These are phyloP conservation scores for Athalia rosae DNA, from an alignment of 2,888 invertebrate genomes.

Conservation along the genomic window DNA sequence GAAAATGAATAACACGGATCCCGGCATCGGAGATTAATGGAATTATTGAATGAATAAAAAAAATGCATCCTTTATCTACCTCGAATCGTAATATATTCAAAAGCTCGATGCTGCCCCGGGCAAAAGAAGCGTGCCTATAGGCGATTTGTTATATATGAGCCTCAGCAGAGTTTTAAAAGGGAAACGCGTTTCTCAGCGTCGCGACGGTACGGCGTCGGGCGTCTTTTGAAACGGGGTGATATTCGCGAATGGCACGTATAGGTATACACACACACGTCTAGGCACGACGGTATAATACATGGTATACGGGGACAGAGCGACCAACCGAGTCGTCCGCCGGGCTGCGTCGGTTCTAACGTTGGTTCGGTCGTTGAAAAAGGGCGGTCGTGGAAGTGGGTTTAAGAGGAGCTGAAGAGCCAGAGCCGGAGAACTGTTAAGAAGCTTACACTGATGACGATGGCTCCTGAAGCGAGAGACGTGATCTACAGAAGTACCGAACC, in stretches of 20 bases:
- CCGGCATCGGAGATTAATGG: no score
- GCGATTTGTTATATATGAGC: no score
- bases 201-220: no score
- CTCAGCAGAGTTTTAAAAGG: no score
- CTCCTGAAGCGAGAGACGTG: slow-evolving; percentile 46
- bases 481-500: slow-evolving; percentile 43
- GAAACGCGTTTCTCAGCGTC: not conserved
- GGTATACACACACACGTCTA: no score
- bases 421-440: slow-evolving; percentile 46
- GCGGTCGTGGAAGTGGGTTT: slow-evolving; percentile 38
- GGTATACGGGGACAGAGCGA: not conserved
- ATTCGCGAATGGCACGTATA: slow-evolving; percentile 9
- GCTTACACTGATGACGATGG: slow-evolving; percentile 46
- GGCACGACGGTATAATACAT: no score
- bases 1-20: no score
- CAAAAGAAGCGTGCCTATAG: no score
- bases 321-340: not conserved
- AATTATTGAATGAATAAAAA: no score
- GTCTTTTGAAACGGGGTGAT: slow-evolving; percentile 7
- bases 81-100: no score
- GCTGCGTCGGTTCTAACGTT: slow-evolving; percentile 24
- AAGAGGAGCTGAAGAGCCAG: slow-evolving; percentile 42
- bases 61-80: no score
- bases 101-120: no score
- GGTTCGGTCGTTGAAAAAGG: slow-evolving; percentile 41